Percentiles rank a stretch among this genome's conserved stretches.
These are phyloP conservation scores for Pristionchus fissidentatus DNA, from an alignment of 2,888 invertebrate species.

Conservation along the genomic window DNA sequence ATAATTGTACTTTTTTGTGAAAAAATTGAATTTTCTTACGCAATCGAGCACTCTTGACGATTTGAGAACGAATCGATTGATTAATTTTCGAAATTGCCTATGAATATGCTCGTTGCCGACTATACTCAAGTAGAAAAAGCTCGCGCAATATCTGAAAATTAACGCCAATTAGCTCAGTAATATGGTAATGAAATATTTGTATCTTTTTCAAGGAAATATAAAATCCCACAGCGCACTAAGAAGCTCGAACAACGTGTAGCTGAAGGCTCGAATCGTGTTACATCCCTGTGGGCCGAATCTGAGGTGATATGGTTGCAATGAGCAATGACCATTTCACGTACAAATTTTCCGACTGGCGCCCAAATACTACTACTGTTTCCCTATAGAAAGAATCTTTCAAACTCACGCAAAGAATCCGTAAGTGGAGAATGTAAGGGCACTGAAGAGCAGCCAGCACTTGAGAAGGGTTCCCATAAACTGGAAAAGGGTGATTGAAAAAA, in stretches of 20 bases:
- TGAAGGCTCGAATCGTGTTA: neutral
- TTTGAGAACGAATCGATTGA: neutral
- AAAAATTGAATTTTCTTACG: neutral
- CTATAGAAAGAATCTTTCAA: neutral
- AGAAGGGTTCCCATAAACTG: neutral
- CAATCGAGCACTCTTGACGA: neutral
- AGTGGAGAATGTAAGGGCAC: neutral
- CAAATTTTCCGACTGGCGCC: no score
- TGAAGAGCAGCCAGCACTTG: neutral
- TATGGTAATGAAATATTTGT: no score
- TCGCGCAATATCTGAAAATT: neutral
- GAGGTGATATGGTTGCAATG: neutral
- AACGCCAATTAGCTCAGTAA: no score
- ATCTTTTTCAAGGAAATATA: neutral
- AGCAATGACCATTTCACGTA: no score
- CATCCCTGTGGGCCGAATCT: neutral
- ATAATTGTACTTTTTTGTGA: neutral
- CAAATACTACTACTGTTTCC: no score
- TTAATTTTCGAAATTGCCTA: neutral
- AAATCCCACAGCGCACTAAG: neutral
- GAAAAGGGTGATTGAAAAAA: no score
- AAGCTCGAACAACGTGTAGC: neutral
- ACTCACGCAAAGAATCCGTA: neutral
- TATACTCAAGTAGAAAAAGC: slow-evolving; percentile 15
- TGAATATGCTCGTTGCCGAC: neutral